A percentile compares a stretch with the other conserved stretches of the same genome.
Conservation (phyloP, 2,888 invertebrate species). For the Apamea crenata region DNA sequence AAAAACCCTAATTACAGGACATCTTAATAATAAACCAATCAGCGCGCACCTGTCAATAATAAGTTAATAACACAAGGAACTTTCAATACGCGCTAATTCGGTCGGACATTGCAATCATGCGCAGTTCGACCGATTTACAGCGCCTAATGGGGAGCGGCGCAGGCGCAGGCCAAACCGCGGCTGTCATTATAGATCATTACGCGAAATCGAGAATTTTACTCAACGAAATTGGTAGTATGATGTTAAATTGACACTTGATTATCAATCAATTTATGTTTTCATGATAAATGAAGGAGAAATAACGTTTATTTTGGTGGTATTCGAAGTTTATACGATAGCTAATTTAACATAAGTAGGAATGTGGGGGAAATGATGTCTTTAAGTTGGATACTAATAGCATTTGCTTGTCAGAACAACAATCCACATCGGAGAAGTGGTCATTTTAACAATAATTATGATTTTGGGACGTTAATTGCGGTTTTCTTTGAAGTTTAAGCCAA, state of each 20-base stretch:
- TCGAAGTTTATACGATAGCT: not conserved
- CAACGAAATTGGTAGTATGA: slow-evolving; percentile 42
- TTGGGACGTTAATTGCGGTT: not conserved
- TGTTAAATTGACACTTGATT: slow-evolving; percentile 55
- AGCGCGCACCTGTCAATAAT: slow-evolving; percentile 51
- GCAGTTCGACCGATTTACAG: slow-evolving; percentile 61
- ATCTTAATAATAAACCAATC: slow-evolving; percentile 47
- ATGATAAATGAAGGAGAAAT: slow-evolving; percentile 32
- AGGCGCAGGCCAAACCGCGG: slow-evolving; percentile 35
- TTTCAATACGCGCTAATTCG: slow-evolving; percentile 56
- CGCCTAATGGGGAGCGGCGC: slow-evolving; percentile 59
- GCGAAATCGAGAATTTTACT: slow-evolving; percentile 51
- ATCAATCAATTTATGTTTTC: slow-evolving; percentile 41
- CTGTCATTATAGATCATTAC: slow-evolving; percentile 64
- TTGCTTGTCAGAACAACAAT: not conserved
- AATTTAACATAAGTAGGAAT: slow-evolving; percentile 9
- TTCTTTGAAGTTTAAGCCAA: slow-evolving; percentile 6
- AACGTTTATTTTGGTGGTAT: slow-evolving; percentile 11
- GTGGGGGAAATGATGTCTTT: not conserved
- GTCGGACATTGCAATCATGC: slow-evolving; percentile 53
- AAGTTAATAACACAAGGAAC: slow-evolving; percentile 32
- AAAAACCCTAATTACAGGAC: slow-evolving; percentile 23
- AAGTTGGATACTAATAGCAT: slow-evolving; percentile 5
- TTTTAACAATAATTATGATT: not conserved
- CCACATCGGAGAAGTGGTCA: not conserved